Conservation (phyloP, 2,888 invertebrate genomes). For the Pteria penguin region DNA sequence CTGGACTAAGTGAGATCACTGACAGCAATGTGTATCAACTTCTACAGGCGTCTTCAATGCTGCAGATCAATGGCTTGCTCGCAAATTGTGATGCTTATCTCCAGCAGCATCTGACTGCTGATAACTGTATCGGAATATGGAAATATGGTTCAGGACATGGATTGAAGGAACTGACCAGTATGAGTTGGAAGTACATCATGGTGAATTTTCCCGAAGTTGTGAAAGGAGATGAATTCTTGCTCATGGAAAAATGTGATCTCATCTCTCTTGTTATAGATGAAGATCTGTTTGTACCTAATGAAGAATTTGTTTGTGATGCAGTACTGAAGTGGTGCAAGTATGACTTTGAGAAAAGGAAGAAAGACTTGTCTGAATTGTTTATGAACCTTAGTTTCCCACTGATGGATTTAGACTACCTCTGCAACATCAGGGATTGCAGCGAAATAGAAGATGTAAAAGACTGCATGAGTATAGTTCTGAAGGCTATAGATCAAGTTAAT, state of each 20-base stretch:
- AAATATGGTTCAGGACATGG: conserved; percentile 88
- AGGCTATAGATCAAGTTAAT: conserved; percentile 22
- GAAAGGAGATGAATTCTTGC: conserved; percentile 60
- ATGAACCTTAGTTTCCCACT: conserved; percentile 51
- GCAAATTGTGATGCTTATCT: conserved; percentile 89
- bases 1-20: conserved; percentile 87
- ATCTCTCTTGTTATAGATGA: conserved; percentile 88
- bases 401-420: conserved; percentile 54
- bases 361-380: conserved; percentile 46
- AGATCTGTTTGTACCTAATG: conserved; percentile 91
- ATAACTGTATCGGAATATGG: conserved; percentile 91
- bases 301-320: conserved; percentile 89
- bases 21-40: conserved; percentile 86
- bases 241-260: conserved; percentile 87
- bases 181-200: conserved; percentile 86
- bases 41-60: conserved; percentile 90
- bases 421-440: conserved; percentile 35
- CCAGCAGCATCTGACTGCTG: conserved; percentile 85
- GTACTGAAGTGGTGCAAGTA: conserved; percentile 86
- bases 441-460: conserved; percentile 17
- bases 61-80: conserved; percentile 89
- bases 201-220: conserved; percentile 55
- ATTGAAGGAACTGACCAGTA: conserved; percentile 85
- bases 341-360: conserved; percentile 80
- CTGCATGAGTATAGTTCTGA: conserved; percentile 11